A percentile compares a stretch with the other conserved stretches of the same genome.
phyloP scores from a whole-genome alignment of 2,113 vertebrate genomes.

The Seriola aureovittata region DNA sequence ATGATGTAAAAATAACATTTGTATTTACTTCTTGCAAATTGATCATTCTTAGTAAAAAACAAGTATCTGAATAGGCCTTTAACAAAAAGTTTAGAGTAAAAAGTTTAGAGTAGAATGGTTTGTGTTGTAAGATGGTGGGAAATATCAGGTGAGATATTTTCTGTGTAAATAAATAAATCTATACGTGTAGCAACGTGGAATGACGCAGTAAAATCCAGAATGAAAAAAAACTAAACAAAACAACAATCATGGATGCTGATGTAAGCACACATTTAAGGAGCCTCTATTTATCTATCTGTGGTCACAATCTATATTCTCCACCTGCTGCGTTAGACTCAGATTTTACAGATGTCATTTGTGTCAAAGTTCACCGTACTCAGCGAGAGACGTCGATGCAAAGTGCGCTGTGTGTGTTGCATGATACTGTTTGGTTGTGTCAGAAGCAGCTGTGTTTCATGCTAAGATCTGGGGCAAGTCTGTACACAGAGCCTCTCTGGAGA shows the following conservation, averaged over 20 bases:
- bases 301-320: background rate
- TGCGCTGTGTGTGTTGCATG: slow-evolving; percentile 11
- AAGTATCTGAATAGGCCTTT: background rate
- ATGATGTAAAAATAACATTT: background rate
- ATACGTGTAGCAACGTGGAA: background rate
- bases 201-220: background rate
- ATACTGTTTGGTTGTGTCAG: slow-evolving; percentile 10
- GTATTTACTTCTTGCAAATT: background rate
- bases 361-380: background rate
- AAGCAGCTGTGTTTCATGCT: slow-evolving; percentile 19
- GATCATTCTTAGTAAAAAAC: no score
- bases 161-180: background rate
- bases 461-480: slow-evolving; percentile 51
- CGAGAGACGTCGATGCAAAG: background rate
- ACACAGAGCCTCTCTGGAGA: slow-evolving; percentile 40
- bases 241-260: background rate
- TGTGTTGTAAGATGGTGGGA: background rate
- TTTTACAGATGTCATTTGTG: background rate
- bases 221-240: background rate
- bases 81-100: background rate
- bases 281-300: background rate
- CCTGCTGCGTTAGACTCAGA: background rate
- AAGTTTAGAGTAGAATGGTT: no score
- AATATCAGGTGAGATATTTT: background rate
- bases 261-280: background rate